Evolutionary conservation across 1,140 invertebrate genomes (phyloP).

Genomic region (Littorina saxatilis): DNA sequence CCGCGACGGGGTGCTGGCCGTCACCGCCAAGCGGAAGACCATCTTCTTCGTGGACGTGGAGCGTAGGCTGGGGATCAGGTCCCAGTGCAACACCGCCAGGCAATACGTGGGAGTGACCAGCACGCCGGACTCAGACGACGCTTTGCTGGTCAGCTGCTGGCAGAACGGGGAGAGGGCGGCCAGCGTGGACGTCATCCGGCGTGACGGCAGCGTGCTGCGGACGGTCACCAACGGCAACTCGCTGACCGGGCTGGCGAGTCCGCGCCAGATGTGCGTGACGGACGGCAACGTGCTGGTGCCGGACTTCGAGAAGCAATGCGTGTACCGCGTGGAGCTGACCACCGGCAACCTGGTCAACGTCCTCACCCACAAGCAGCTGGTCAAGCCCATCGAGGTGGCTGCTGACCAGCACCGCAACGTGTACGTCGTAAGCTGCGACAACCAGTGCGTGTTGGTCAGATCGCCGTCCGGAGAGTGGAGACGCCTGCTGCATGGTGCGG

Average conservation of each 20-base stretch:
- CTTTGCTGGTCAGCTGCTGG: background rate
- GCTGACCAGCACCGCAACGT: background rate
- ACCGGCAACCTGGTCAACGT: background rate
- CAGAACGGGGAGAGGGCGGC: background rate
- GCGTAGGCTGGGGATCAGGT: background rate
- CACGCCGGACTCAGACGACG: background rate
- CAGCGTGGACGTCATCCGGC: constrained; percentile 25
- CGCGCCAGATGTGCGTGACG: background rate
- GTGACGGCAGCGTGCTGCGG: background rate
- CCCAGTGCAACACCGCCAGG: background rate
- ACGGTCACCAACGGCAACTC: background rate
- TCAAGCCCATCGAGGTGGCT: background rate
- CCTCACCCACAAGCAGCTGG: background rate
- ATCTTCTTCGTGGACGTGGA: background rate
- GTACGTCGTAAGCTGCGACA: background rate
- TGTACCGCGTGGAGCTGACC: background rate
- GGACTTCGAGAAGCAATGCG: background rate
- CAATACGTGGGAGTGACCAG: background rate
- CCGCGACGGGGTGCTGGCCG: background rate
- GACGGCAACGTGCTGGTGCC: background rate
- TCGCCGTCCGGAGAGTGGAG: background rate
- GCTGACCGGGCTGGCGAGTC: background rate
- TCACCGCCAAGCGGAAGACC: background rate
- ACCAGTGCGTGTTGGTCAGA: background rate
- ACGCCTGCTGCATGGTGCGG: background rate